Percentiles rank a stretch among this genome's conserved stretches.
phyloP scores from a whole-genome alignment of 2,113 vertebrate species.

The Dipodomys spectabilis region DNA sequence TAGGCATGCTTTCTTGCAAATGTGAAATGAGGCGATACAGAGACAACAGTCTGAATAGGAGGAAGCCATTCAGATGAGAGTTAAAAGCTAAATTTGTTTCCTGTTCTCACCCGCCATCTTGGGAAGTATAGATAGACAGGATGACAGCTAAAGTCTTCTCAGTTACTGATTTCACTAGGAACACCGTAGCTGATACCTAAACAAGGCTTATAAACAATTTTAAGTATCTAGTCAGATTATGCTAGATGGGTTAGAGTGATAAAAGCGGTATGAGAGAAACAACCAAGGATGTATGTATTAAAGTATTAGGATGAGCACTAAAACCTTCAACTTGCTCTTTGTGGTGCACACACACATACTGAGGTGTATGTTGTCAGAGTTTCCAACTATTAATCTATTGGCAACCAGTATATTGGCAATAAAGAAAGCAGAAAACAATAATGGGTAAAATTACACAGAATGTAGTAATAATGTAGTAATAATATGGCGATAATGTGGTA shows the following conservation, averaged over 20 bases:
- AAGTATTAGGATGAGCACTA: not conserved
- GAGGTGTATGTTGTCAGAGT: not conserved
- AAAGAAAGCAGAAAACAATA: not conserved
- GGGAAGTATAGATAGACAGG: too few relatives aligned
- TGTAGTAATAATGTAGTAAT: not conserved
- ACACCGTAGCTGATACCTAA: too few relatives aligned
- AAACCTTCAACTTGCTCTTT: not conserved
- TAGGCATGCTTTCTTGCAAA: not conserved
- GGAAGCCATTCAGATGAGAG: not conserved
- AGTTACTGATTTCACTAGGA: accelerated
- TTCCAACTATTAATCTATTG: too few relatives aligned
- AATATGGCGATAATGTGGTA: too few relatives aligned
- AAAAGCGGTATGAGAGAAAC: not conserved
- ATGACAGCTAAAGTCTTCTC: not conserved
- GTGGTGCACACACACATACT: not conserved
- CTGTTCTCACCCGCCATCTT: not conserved
- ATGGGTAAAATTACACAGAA: not conserved
- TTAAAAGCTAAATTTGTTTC: not conserved
- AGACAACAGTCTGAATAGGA: not conserved
- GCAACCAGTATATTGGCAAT: not conserved
- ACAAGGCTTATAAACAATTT: too few relatives aligned
- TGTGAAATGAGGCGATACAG: not conserved
- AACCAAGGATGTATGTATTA: not conserved
- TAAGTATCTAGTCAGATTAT: not conserved
- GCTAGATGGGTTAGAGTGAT: not conserved